phyloP scores from a whole-genome alignment of 2,113 vertebrate species.

The Nibea albiflora region DNA sequence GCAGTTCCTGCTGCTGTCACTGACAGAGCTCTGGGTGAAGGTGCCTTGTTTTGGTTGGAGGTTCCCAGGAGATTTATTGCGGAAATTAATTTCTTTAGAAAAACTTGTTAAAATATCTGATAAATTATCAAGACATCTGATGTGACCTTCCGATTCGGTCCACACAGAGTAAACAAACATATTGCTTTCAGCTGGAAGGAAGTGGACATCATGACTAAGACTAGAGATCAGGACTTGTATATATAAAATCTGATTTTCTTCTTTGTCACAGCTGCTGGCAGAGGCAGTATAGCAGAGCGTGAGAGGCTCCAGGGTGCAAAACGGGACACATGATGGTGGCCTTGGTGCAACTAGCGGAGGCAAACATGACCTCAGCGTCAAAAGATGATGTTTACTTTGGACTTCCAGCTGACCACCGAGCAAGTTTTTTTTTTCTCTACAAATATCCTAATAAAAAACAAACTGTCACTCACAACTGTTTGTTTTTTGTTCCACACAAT shows the following conservation, averaged over 20 bases:
- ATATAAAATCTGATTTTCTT: background rate
- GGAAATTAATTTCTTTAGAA: constrained; percentile 22
- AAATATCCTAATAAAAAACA: too few relatives aligned
- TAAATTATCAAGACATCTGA: constrained; percentile 1
- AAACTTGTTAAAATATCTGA: constrained; percentile 16
- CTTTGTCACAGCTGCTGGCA: background rate
- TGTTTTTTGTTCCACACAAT: too few relatives aligned
- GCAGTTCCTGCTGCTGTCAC: background rate
- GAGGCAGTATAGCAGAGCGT: background rate
- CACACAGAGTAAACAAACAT: background rate
- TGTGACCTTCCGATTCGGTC: background rate
- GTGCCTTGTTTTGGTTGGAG: background rate
- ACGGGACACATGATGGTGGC: background rate
- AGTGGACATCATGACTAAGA: background rate
- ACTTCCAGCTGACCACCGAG: background rate
- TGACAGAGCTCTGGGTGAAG: background rate
- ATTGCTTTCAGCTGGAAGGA: background rate
- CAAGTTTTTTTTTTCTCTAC: too few relatives aligned
- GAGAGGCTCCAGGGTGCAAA: background rate
- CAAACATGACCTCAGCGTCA: background rate
- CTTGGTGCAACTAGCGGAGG: background rate
- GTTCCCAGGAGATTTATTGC: constrained; percentile 28
- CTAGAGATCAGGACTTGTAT: background rate
- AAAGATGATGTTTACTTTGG: background rate
- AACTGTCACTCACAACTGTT: background rate